phyloP scores from a whole-genome alignment of 2,113 vertebrate genomes.

The Saccopteryx leptura region DNA sequence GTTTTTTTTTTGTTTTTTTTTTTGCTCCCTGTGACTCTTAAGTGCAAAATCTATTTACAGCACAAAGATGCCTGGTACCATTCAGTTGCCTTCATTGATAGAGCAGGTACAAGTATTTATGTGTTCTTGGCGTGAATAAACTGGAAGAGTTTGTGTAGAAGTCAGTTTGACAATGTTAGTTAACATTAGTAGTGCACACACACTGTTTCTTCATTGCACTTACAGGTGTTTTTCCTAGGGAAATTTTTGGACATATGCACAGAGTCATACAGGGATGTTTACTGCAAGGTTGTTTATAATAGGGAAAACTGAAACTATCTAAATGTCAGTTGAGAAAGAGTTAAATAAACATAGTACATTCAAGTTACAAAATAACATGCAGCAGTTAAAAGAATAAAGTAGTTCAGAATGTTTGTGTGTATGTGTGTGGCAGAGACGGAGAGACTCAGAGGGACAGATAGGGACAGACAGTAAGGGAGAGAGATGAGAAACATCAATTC shows the following conservation, averaged over 20 bases:
- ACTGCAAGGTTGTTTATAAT: background rate
- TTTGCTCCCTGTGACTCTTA: background rate
- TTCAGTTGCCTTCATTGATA: background rate
- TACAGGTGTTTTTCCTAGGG: background rate
- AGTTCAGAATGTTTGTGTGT: background rate
- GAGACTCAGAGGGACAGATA: no score
- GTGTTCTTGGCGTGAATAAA: background rate
- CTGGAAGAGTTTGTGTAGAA: background rate
- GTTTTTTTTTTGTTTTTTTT: no score
- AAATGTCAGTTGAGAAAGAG: background rate
- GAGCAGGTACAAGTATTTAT: background rate
- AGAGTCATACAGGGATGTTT: background rate
- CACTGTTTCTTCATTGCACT: background rate
- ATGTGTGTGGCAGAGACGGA: no score
- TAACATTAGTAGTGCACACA: background rate
- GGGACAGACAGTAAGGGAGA: no score
- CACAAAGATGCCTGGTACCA: background rate
- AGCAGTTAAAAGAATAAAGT: conserved; percentile 28
- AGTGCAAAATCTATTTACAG: background rate
- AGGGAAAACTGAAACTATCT: background rate
- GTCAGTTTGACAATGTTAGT: background rate
- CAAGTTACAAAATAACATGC: background rate
- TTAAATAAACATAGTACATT: conserved; percentile 19
- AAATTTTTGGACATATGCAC: background rate
- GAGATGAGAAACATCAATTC: no score